phyloP scores from a whole-genome alignment of 2,888 invertebrate species.

The Horisme vitalbata region DNA sequence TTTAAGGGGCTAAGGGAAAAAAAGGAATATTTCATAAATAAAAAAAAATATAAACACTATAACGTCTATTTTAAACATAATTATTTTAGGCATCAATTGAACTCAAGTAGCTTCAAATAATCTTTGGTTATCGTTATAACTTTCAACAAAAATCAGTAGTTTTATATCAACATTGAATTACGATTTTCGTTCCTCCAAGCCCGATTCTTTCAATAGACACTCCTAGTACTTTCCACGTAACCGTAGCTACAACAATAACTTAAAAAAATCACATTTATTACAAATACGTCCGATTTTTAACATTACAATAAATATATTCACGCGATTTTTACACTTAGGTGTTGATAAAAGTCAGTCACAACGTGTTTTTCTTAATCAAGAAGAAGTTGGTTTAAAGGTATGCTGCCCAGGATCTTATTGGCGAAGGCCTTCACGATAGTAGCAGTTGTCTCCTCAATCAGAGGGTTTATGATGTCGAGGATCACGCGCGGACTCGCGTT shows the following conservation, averaged over 20 bases:
- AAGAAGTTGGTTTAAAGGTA: constrained; percentile 84
- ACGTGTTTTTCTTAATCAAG: constrained; percentile 46
- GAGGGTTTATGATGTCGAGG: constrained; percentile 86
- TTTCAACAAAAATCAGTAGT: not conserved
- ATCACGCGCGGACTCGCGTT: constrained; percentile 86
- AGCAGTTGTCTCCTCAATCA: constrained; percentile 86
- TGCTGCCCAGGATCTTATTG: constrained; percentile 82
- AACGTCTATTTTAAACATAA: constrained; percentile 5
- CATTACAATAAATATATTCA: too few relatives aligned
- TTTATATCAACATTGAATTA: too few relatives aligned
- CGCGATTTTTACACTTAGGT: not conserved
- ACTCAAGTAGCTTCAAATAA: not conserved
- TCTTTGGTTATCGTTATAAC: constrained; percentile 9
- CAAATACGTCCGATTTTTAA: too few relatives aligned
- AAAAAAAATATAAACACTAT: not conserved
- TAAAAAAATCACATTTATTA: too few relatives aligned
- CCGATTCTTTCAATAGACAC: too few relatives aligned
- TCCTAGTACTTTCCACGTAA: too few relatives aligned
- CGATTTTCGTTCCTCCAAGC: too few relatives aligned
- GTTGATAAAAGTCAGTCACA: not conserved
- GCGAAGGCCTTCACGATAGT: constrained; percentile 83
- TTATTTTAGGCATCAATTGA: not conserved
- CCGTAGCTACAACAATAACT: too few relatives aligned
- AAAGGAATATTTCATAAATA: too few relatives aligned
- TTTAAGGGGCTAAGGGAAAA: too few relatives aligned